Percentiles rank a stretch among this genome's conserved stretches.
phyloP scores from a whole-genome alignment of 2,797 vertebrate genomes.

The Falco novaeseelandiae region DNA sequence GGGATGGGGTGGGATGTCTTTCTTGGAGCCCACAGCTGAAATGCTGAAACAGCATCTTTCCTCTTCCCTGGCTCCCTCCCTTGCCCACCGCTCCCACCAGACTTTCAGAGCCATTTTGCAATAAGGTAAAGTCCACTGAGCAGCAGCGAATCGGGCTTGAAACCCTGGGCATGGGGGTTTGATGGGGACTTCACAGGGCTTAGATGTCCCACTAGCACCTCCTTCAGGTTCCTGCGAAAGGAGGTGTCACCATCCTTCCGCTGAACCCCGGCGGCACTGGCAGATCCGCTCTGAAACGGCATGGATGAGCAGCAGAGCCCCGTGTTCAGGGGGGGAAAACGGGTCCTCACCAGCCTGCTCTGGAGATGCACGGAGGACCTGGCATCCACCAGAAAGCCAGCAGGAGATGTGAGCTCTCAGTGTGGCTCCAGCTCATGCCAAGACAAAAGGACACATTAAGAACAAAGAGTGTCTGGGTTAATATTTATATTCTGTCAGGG shows the following conservation, averaged over 20 bases:
- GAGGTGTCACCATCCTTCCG: neutral
- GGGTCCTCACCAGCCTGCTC: neutral
- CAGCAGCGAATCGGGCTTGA: neutral
- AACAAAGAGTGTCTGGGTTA: conserved; percentile 29
- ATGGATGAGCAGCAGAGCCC: neutral
- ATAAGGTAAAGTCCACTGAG: neutral
- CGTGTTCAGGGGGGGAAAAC: rapidly evolving
- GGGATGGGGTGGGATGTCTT: neutral
- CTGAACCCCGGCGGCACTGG: neutral
- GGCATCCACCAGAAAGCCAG: neutral
- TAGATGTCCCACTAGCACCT: neutral
- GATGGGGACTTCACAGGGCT: neutral
- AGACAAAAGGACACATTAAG: neutral
- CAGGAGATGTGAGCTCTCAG: neutral
- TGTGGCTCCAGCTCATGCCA: neutral
- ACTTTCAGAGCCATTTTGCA: neutral
- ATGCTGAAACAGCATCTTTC: neutral
- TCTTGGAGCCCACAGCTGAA: neutral
- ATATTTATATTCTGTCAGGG: conserved; percentile 36
- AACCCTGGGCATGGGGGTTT: neutral
- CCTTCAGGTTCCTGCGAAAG: neutral
- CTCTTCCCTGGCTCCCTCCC: neutral
- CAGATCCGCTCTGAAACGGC: rapidly evolving
- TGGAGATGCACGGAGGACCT: neutral
- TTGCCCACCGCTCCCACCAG: neutral